phyloP scores from a whole-genome alignment of 2,797 vertebrate genomes.

The Tamandua tetradactyla region DNA sequence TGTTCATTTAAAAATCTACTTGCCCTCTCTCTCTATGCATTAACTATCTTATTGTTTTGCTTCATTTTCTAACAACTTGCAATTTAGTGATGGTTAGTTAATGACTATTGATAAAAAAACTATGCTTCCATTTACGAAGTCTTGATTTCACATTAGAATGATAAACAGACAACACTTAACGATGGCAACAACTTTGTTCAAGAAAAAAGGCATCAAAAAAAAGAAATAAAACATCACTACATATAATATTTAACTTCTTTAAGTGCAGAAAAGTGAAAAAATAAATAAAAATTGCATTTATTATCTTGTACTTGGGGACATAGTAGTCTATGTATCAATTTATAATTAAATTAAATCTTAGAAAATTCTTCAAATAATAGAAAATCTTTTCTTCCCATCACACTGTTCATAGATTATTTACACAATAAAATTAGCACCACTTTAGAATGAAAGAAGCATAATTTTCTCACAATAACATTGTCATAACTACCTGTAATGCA shows the following conservation, averaged over 20 bases:
- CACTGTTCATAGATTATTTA: background rate
- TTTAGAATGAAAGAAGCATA: background rate
- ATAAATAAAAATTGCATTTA: background rate
- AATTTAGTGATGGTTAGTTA: background rate
- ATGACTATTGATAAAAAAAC: background rate
- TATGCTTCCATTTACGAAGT: background rate
- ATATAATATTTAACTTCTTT: background rate
- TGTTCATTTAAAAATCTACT: background rate
- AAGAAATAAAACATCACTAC: too few species aligned
- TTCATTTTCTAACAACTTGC: background rate
- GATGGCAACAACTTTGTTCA: background rate
- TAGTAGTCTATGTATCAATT: background rate
- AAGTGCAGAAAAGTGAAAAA: background rate
- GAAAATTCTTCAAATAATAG: background rate
- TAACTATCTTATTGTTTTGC: background rate
- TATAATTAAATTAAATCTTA: background rate
- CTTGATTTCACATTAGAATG: slow-evolving; percentile 29
- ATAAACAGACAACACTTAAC: background rate
- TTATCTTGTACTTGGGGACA: background rate
- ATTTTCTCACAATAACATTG: background rate
- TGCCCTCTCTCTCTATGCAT: background rate
- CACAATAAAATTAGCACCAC: background rate
- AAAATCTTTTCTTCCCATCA: background rate
- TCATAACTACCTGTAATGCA: background rate
- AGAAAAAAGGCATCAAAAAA: background rate